Conservation (phyloP, 2,888 invertebrate genomes). For the Cheilosia pagana region DNA sequence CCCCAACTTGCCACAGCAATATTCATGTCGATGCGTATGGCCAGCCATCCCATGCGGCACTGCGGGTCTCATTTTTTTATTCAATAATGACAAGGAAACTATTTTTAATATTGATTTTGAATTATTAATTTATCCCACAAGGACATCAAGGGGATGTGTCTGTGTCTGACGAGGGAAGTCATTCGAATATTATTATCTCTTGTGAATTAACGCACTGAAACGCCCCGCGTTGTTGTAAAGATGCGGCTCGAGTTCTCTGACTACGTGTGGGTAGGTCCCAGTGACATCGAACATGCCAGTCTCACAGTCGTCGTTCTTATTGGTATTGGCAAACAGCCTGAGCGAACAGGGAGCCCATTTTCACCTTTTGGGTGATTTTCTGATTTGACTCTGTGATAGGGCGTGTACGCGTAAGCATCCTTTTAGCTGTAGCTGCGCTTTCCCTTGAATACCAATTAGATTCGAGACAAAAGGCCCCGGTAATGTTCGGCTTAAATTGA, state of each 20-base stretch:
- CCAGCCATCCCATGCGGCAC: background rate
- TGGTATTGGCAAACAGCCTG: slow-evolving; percentile 3
- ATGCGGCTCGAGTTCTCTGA: background rate
- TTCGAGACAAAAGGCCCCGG: slow-evolving; percentile 48
- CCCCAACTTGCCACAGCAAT: too few relatives aligned
- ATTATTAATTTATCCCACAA: slow-evolving; percentile 54
- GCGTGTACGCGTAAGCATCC: slow-evolving; percentile 37
- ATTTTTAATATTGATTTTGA: slow-evolving; percentile 63
- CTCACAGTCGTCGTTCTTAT: background rate
- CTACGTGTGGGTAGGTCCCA: slow-evolving; percentile 6
- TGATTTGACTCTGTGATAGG: slow-evolving; percentile 40
- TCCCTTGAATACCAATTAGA: slow-evolving; percentile 59
- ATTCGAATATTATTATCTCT: slow-evolving; percentile 7
- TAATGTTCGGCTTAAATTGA: slow-evolving; percentile 43
- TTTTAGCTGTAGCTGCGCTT: slow-evolving; percentile 26
- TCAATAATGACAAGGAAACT: slow-evolving; percentile 44
- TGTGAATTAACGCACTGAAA: slow-evolving; percentile 6
- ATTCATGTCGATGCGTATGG: background rate
- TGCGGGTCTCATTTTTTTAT: slow-evolving; percentile 30
- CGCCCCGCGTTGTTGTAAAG: background rate
- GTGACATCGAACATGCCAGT: slow-evolving; percentile 32
- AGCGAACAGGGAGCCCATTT: slow-evolving; percentile 16
- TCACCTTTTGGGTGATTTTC: slow-evolving; percentile 38
- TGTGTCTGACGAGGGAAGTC: slow-evolving; percentile 3
- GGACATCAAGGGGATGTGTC: slow-evolving; percentile 28